These are phyloP conservation scores for Cottoperca gobio DNA, from an alignment of 2,797 vertebrate genomes.

Conservation along the genomic window DNA sequence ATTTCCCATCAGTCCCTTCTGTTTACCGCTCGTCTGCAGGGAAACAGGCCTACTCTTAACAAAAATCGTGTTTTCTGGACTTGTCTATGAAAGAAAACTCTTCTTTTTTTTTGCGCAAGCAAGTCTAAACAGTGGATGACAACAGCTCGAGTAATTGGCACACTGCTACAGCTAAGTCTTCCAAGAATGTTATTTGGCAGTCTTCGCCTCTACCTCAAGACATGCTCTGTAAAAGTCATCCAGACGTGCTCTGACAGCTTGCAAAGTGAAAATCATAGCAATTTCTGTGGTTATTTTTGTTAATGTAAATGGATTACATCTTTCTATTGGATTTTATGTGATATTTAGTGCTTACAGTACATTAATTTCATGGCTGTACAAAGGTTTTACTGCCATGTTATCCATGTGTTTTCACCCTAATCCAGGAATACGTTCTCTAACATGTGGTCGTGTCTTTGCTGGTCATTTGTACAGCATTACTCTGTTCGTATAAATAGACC, in stretches of 20 bases:
- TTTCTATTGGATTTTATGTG: conserved; percentile 50
- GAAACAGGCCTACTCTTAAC: conserved; percentile 39
- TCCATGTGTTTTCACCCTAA: conserved; percentile 12
- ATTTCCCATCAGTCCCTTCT: conserved; percentile 54
- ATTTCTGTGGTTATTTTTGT: conserved; percentile 63
- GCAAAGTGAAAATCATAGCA: conserved; percentile 64
- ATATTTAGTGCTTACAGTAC: conserved; percentile 29
- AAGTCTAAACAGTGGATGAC: conserved; percentile 77
- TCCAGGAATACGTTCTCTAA: conserved; percentile 21
- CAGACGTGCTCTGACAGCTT: conserved; percentile 59
- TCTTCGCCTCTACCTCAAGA: conserved; percentile 68
- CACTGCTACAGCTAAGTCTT: conserved; percentile 57
- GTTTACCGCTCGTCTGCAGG: conserved; percentile 26
- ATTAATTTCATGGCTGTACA: conserved; percentile 33
- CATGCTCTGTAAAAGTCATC: conserved; percentile 61
- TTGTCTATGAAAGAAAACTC: conserved; percentile 26
- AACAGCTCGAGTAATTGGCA: conserved; percentile 68
- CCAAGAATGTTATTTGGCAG: conserved; percentile 77
- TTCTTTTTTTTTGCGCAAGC: conserved; percentile 59
- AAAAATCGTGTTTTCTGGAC: conserved; percentile 59
- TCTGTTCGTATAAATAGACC: conserved; percentile 58
- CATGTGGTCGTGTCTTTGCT: conserved; percentile 34
- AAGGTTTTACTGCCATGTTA: conserved; percentile 30
- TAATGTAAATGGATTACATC: conserved; percentile 67
- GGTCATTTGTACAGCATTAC: conserved; percentile 39